Percentiles rank a stretch among this genome's conserved stretches.
Conservation (phyloP, 2,888 invertebrate species). For the Elegia similella region DNA sequence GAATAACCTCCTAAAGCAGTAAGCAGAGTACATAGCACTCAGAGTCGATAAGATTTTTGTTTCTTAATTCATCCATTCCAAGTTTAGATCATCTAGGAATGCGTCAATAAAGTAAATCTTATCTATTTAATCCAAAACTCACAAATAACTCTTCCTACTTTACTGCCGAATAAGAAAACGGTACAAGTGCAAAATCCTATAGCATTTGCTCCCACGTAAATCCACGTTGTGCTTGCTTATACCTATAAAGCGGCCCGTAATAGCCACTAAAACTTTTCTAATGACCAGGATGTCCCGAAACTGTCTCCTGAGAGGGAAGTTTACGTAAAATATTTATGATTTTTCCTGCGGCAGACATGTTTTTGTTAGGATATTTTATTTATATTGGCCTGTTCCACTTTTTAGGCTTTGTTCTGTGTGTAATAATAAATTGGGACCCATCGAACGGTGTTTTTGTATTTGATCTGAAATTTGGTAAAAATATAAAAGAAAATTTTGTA, state of each 20-base stretch:
- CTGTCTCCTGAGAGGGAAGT: constrained; percentile 62
- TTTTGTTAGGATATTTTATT: constrained; percentile 43
- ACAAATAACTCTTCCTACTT: constrained; percentile 6
- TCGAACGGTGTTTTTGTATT: too few relatives aligned
- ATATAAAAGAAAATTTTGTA: too few relatives aligned
- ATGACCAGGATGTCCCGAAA: constrained; percentile 65
- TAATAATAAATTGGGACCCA: neutral
- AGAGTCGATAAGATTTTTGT: too few relatives aligned
- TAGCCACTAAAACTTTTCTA: constrained; percentile 73
- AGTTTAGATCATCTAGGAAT: too few relatives aligned
- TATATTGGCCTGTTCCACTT: constrained; percentile 34
- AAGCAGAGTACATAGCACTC: too few relatives aligned
- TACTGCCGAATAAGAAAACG: constrained; percentile 15
- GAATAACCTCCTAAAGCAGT: too few relatives aligned
- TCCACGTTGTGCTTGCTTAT: constrained; percentile 44
- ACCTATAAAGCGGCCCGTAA: constrained; percentile 66
- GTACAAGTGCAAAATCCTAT: constrained; percentile 30
- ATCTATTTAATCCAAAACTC: too few relatives aligned
- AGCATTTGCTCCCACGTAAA: constrained; percentile 43
- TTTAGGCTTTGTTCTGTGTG: neutral
- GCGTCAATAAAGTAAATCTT: too few relatives aligned
- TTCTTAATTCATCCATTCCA: too few relatives aligned
- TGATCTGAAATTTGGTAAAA: too few relatives aligned
- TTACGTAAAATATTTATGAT: constrained; percentile 65
- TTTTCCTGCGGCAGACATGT: constrained; percentile 39